A percentile compares a stretch with the other conserved stretches of the same genome.
Evolutionary conservation across 2,113 vertebrate species (phyloP).

Genomic region (Emydocephalus ijimae): DNA sequence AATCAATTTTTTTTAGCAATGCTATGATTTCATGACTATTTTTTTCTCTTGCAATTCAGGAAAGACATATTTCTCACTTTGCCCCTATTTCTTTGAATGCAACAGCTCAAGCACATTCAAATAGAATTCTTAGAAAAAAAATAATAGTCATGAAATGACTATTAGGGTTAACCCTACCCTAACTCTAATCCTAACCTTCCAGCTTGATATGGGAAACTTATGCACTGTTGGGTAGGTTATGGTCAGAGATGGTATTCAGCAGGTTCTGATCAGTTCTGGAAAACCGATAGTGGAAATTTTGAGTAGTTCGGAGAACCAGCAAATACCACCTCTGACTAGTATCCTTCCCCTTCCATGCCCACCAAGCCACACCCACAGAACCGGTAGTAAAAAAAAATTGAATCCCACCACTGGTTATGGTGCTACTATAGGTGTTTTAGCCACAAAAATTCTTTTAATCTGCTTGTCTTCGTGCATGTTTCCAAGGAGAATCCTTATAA

Average conservation of each 20-base stretch:
- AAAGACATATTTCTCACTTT: background rate
- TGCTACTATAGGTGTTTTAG: background rate
- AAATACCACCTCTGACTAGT: too few relatives aligned
- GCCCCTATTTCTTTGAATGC: background rate
- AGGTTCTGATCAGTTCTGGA: too few relatives aligned
- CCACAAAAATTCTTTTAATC: background rate
- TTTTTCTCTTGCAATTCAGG: background rate
- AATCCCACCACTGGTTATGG: background rate
- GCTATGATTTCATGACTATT: background rate
- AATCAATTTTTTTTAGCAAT: background rate
- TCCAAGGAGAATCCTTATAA: background rate
- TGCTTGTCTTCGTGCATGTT: background rate
- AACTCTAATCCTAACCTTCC: background rate
- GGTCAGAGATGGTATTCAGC: too few relatives aligned
- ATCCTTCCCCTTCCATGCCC: too few relatives aligned
- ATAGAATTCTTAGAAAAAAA: background rate
- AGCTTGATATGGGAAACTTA: background rate
- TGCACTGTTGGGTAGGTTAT: background rate
- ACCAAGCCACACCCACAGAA: too few relatives aligned
- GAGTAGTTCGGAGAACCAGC: too few relatives aligned
- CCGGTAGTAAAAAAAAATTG: too few relatives aligned
- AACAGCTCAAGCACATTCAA: background rate
- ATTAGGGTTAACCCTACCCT: too few relatives aligned
- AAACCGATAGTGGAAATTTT: too few relatives aligned
- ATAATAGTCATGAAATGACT: too few relatives aligned